A percentile compares a stretch with the other conserved stretches of the same genome.
Evolutionary conservation across 2,797 vertebrate species (phyloP).

Genomic region (Molossus alvarezi): DNA sequence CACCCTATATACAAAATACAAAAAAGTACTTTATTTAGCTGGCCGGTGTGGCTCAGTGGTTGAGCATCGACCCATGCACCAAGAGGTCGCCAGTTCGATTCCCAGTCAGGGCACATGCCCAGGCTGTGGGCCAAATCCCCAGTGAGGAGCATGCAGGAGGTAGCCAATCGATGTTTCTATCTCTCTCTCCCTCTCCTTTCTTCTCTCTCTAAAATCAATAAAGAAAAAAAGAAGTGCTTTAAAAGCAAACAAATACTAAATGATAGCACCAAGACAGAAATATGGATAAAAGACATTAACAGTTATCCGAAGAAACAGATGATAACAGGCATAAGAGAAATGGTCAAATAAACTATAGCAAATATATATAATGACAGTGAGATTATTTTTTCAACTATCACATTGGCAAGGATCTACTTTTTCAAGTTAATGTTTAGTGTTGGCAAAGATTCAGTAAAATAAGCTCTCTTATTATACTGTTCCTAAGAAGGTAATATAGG

Average conservation of each 20-base stretch:
- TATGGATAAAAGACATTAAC: not conserved
- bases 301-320: constrained; percentile 46
- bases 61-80: too few species aligned
- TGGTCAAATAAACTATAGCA: not conserved
- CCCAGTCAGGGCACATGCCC: too few species aligned
- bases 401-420: not conserved
- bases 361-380: not conserved
- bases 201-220: too few species aligned
- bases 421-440: not conserved
- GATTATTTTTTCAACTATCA: not conserved
- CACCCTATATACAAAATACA: not conserved
- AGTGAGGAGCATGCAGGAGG: too few species aligned
- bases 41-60: too few species aligned
- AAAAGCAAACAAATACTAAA: constrained; percentile 52
- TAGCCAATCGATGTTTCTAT: too few species aligned
- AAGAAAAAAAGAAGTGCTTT: not conserved
- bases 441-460: constrained; percentile 2
- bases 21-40: not conserved
- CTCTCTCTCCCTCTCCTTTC: too few species aligned
- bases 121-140: too few species aligned
- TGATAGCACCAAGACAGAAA: constrained; percentile 31
- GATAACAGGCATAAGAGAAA: not conserved
- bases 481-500: not conserved
- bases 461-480: not conserved
- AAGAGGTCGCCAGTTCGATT: too few species aligned